These are phyloP conservation scores for Nipponia nippon DNA, from an alignment of 2,113 vertebrate species.

Conservation along the genomic window DNA sequence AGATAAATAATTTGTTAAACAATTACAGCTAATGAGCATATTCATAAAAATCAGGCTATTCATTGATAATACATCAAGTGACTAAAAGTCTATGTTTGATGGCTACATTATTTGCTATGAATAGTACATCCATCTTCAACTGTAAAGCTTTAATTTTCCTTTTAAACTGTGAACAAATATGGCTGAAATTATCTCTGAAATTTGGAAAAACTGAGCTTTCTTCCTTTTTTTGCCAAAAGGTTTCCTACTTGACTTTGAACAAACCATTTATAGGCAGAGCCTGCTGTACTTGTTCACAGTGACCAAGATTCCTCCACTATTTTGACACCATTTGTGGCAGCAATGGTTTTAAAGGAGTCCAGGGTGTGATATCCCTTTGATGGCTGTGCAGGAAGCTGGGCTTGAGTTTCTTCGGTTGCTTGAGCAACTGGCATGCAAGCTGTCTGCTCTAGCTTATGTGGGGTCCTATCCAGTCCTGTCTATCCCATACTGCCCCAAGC, in stretches of 20 bases:
- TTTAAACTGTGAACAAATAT: constrained; percentile 19
- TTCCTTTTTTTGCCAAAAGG: background rate
- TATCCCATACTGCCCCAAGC: background rate
- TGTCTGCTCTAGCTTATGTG: background rate
- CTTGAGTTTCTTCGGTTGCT: background rate
- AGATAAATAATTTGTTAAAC: constrained; percentile 57
- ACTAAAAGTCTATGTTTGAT: constrained; percentile 48
- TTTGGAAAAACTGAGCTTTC: background rate
- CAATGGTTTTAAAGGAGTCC: background rate
- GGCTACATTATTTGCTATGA: constrained; percentile 49
- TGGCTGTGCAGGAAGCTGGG: background rate
- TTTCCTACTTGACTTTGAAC: constrained; percentile 17
- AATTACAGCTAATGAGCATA: constrained; percentile 61
- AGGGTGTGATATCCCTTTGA: background rate
- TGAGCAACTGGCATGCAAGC: background rate
- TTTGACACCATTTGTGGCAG: background rate
- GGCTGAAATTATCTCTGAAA: constrained; percentile 17
- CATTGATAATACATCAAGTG: constrained; percentile 49
- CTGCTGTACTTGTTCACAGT: background rate
- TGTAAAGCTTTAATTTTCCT: constrained; percentile 24
- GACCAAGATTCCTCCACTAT: background rate
- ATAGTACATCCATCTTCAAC: constrained; percentile 34
- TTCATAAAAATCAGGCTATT: constrained; percentile 63
- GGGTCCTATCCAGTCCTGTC: background rate
- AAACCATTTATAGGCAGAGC: background rate